Percentiles rank a stretch among this genome's conserved stretches.
These are phyloP conservation scores for Habropoda laboriosa DNA, from an alignment of 1,140 invertebrate genomes.

Conservation along the genomic window DNA sequence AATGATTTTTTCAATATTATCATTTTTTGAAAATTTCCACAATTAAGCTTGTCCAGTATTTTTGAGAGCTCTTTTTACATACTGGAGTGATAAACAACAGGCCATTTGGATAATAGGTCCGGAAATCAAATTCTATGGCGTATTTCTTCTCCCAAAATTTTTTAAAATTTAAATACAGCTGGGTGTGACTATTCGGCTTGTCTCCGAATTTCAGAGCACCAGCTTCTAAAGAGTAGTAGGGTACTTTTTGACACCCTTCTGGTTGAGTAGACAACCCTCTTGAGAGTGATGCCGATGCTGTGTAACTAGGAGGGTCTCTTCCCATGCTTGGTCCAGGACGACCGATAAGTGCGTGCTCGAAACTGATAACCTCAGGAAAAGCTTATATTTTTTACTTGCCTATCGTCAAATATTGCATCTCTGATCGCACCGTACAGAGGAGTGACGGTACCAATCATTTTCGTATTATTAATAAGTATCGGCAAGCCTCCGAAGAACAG, in stretches of 20 bases:
- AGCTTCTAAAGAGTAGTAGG: slow-evolving; percentile 89
- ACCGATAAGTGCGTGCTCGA: slow-evolving; percentile 88
- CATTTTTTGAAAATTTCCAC: too few relatives aligned
- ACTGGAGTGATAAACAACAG: slow-evolving; percentile 89
- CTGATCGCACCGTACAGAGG: slow-evolving; percentile 88
- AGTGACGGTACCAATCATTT: slow-evolving; percentile 82
- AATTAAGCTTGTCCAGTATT: not conserved
- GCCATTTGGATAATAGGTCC: slow-evolving; percentile 93
- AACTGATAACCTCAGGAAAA: slow-evolving; percentile 82
- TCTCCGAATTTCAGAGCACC: slow-evolving; percentile 94
- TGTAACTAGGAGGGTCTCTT: slow-evolving; percentile 77
- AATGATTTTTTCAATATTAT: not conserved
- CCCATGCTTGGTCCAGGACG: slow-evolving; percentile 84
- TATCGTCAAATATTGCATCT: slow-evolving; percentile 90
- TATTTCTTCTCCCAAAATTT: slow-evolving; percentile 88
- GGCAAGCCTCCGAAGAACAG: slow-evolving; percentile 87
- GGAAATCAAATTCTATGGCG: slow-evolving; percentile 90
- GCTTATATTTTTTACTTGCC: slow-evolving; percentile 82
- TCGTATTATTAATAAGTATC: slow-evolving; percentile 80
- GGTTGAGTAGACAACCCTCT: slow-evolving; percentile 79
- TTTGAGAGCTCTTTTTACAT: slow-evolving; percentile 66
- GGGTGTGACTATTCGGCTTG: slow-evolving; percentile 88
- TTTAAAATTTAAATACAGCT: slow-evolving; percentile 84
- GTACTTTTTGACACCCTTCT: slow-evolving; percentile 84
- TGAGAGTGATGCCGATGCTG: slow-evolving; percentile 73